Conservation (phyloP, 1,140 invertebrate genomes). For the Lepidurus packardi region DNA sequence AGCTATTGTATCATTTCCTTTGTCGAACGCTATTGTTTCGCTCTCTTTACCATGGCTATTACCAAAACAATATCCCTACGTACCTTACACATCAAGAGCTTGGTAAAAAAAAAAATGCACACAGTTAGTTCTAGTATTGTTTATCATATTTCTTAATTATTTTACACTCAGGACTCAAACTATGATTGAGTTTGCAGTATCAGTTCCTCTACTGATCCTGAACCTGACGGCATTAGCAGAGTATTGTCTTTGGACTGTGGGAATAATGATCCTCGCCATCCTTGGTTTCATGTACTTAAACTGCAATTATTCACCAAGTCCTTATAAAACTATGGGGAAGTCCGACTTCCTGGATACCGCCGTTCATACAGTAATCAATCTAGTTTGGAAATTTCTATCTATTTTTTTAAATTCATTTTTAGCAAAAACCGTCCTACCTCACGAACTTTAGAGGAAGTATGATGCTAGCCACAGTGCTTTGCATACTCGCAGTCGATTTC, state of each 20-base stretch:
- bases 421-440: conserved; percentile 51
- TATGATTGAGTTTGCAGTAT: conserved; percentile 12
- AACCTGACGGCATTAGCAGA: conserved; percentile 35
- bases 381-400: conserved; percentile 32
- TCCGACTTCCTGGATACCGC: conserved; percentile 30
- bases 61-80: conserved; percentile 13
- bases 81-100: conserved; percentile 25
- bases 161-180: conserved; percentile 8
- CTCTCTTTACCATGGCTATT: conserved; percentile 26
- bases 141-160: conserved; percentile 47
- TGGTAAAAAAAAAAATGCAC: conserved; percentile 35
- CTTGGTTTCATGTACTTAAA: conserved; percentile 41
- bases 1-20: conserved; percentile 24
- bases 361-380: conserved; percentile 30
- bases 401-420: not conserved
- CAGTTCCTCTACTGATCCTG: conserved; percentile 48
- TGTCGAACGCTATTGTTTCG: conserved; percentile 28
- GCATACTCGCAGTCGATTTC: conserved; percentile 92
- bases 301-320: conserved; percentile 32
- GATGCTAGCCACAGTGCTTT: conserved; percentile 68
- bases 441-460: conserved; percentile 62
- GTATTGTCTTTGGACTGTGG: not conserved
- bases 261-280: conserved; percentile 34
- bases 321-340: conserved; percentile 6
- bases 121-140: conserved; percentile 52